Evolutionary conservation across 1,140 invertebrate species (phyloP).

Genomic region (Neotoxoptera formosana): DNA sequence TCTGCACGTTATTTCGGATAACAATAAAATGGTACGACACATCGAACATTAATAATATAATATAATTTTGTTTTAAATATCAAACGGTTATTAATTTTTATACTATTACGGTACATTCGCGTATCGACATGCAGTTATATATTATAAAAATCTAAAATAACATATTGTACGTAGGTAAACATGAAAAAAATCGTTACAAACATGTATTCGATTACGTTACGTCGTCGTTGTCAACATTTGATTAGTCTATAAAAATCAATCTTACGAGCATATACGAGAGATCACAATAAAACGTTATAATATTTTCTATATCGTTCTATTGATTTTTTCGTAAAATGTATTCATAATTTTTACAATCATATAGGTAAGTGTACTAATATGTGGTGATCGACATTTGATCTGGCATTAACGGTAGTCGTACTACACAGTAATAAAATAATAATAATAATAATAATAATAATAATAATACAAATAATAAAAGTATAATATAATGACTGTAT

Average conservation of each 20-base stretch:
- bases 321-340: background rate
- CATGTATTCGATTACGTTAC: background rate
- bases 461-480: slow-evolving; percentile 47
- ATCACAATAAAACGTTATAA: slow-evolving; percentile 22
- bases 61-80: background rate
- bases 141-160: background rate
- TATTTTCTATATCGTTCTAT: slow-evolving; percentile 16
- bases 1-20: background rate
- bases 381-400: slow-evolving; percentile 44
- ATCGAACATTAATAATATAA: background rate
- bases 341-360: slow-evolving; percentile 1
- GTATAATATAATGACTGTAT: slow-evolving; percentile 54
- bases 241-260: slow-evolving; percentile 32
- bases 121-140: background rate
- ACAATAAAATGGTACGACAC: background rate
- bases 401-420: background rate
- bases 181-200: background rate
- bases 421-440: background rate
- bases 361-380: background rate
- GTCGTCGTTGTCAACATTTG: background rate
- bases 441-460: slow-evolving; percentile 28
- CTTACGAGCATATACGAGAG: slow-evolving; percentile 40
- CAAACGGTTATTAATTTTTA: too few species aligned
- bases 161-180: background rate
- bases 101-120: background rate